Conservation (phyloP, 1,140 invertebrate species). For the Nylanderia fulva region DNA sequence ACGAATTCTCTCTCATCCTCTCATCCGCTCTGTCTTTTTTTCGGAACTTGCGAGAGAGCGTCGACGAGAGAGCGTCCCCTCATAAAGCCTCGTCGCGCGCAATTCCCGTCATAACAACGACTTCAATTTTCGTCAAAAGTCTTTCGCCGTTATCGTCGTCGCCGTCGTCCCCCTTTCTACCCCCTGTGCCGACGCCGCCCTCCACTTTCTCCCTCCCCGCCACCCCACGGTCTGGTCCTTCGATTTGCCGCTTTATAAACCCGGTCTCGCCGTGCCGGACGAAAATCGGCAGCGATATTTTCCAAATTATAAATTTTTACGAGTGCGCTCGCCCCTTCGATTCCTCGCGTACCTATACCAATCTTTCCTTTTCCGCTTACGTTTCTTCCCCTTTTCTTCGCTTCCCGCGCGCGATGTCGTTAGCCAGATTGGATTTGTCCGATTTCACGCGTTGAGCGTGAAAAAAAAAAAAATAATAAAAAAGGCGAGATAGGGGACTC, state of each 20-base stretch:
- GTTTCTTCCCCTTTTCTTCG: conserved; percentile 52
- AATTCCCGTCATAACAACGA: conserved; percentile 85
- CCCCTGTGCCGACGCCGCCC: neutral
- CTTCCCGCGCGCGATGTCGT: conserved; percentile 65
- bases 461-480: no score
- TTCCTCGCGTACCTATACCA: neutral
- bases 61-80: conserved; percentile 64
- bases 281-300: conserved; percentile 83
- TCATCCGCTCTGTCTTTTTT: conserved; percentile 55
- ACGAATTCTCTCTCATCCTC: conserved; percentile 42
- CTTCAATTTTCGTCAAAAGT: conserved; percentile 86
- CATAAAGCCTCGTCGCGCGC: conserved; percentile 82
- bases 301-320: conserved; percentile 87
- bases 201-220: no score
- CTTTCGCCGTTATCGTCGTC: conserved; percentile 81
- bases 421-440: conserved; percentile 83
- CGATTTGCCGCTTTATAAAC: conserved; percentile 86
- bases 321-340: conserved; percentile 65
- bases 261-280: conserved; percentile 80
- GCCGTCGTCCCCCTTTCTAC: conserved; percentile 13
- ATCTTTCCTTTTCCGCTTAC: conserved; percentile 40
- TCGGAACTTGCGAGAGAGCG: conserved; percentile 67
- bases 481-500: conserved; percentile 54
- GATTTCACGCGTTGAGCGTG: conserved; percentile 79
- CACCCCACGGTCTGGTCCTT: conserved; percentile 70